phyloP scores from a whole-genome alignment of 2,888 invertebrate genomes.

The Pammene aurita region DNA sequence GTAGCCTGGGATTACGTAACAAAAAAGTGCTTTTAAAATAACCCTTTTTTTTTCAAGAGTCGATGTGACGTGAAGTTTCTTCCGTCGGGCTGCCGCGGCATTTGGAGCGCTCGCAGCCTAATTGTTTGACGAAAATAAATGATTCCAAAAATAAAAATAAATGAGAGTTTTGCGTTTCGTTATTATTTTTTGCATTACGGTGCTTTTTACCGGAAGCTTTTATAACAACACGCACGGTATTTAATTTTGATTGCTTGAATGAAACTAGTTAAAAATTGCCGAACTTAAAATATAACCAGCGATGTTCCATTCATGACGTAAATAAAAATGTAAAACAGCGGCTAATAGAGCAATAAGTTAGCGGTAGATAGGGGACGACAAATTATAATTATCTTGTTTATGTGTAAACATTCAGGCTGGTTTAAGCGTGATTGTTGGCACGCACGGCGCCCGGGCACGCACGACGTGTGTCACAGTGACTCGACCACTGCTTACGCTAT shows the following conservation, averaged over 20 bases:
- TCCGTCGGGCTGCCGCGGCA: constrained; percentile 64
- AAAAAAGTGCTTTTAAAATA: constrained; percentile 72
- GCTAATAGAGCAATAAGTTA: constrained; percentile 66
- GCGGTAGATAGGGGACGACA: constrained; percentile 62
- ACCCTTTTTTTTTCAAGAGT: constrained; percentile 72
- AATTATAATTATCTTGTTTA: constrained; percentile 68
- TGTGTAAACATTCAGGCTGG: constrained; percentile 71
- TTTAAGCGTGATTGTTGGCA: constrained; percentile 69
- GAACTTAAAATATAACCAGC: background rate
- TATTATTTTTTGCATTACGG: constrained; percentile 72
- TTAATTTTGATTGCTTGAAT: constrained; percentile 28
- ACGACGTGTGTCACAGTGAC: constrained; percentile 35
- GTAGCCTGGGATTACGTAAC: constrained; percentile 72
- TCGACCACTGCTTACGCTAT: constrained; percentile 22
- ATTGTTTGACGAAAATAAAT: constrained; percentile 83
- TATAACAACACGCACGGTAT: constrained; percentile 54
- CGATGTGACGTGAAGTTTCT: constrained; percentile 75
- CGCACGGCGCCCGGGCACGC: constrained; percentile 60
- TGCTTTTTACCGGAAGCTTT: constrained; percentile 57
- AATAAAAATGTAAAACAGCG: constrained; percentile 54
- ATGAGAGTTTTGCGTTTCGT: constrained; percentile 77
- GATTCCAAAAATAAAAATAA: constrained; percentile 80
- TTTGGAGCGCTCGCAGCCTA: constrained; percentile 69
- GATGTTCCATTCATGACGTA: constrained; percentile 39
- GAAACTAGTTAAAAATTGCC: background rate